Base-by-base conservation (phyloP, 2,113 vertebrate species). In the Electrona antarctica region DNA sequence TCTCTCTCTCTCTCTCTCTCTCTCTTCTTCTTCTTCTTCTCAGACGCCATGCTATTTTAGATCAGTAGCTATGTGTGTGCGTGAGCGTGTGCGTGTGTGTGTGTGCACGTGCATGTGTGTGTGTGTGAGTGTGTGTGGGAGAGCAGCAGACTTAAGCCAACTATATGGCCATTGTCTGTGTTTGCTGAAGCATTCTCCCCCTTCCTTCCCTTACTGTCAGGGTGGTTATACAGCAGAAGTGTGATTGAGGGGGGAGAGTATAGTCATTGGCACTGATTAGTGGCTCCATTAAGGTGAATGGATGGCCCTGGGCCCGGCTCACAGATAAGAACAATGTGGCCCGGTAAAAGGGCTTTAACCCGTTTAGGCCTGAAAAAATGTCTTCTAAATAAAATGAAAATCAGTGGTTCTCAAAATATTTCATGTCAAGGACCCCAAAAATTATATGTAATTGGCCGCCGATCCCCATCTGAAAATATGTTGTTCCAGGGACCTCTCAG, bases 201-300 rank as follows among this genome's bases (percentile, higher is more conserved):
- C 21, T 21, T 2, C 21, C 21, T 21, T 21, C 21, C 21, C 21
- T 21, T n/a, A 66, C 62, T 82, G 70, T 74, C 58, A 73, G 64
- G 74, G 62, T 70, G 71, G 69, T 81, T 72, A 80, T 69, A 63
- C 65, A 69, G 71, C 70, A 48, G 60, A 54, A 66, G 13, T 1
- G 41, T 88, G 86, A 90, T 87, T 85, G 85, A 92, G 82, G 74
- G 73, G 47, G 68, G 4, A 21, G n/a, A 69, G 67, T 76, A 79
- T 78, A 76, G 73, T 83, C 78, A 90, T 83, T 92, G 89, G 86
- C 86, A 80, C 74, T 89, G 89, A 90, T 92, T 90, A 87, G 83
- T 82, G 81, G 73, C 87, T 90, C 89, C 83, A 92, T 93, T 93
- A 89, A 80, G 73, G 75, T 80, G 76, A 89, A 86, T 86, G 61